Percentiles rank a stretch among this genome's conserved stretches.
phyloP scores from a whole-genome alignment of 1,140 invertebrate species.

The Idris sp. region DNA sequence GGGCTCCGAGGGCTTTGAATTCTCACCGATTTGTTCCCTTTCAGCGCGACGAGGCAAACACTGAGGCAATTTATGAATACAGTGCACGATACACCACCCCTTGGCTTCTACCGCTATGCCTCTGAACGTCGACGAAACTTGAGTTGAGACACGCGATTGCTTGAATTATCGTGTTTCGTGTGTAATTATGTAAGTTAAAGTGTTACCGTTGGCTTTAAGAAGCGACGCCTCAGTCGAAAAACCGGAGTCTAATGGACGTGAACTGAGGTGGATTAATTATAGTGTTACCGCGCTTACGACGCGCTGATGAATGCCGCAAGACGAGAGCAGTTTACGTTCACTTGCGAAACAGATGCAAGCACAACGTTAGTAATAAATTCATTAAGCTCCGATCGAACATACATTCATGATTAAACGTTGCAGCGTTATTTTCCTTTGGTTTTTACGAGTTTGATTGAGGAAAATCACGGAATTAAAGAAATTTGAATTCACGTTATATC shows the following conservation, averaged over 20 bases:
- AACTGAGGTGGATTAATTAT: conserved; percentile 51
- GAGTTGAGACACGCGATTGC: conserved; percentile 42
- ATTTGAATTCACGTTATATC: too few relatives aligned
- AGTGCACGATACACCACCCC: conserved; percentile 23
- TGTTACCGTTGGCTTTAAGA: conserved; percentile 41
- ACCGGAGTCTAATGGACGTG: conserved; percentile 19
- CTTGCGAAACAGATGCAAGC: conserved; percentile 49
- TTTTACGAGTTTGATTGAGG: background rate
- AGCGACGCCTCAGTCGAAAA: conserved; percentile 43
- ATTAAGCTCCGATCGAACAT: conserved; percentile 42
- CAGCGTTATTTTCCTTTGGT: conserved; percentile 11
- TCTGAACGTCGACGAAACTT: conserved; percentile 16
- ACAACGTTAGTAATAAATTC: conserved; percentile 54
- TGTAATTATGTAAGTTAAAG: conserved; percentile 56
- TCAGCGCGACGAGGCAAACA: too few relatives aligned
- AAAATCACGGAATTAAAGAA: too few relatives aligned
- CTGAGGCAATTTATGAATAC: conserved; percentile 59
- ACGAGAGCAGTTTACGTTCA: conserved; percentile 35
- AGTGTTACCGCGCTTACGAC: conserved; percentile 34
- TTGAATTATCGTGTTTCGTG: conserved; percentile 52
- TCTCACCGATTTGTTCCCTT: conserved; percentile 45
- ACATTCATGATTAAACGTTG: conserved; percentile 35
- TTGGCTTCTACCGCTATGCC: background rate
- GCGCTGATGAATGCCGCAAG: conserved; percentile 36
- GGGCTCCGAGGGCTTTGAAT: background rate